Base-by-base conservation (phyloP, 1,140 invertebrate genomes). In the Anoplolepis gracilipes region DNA sequence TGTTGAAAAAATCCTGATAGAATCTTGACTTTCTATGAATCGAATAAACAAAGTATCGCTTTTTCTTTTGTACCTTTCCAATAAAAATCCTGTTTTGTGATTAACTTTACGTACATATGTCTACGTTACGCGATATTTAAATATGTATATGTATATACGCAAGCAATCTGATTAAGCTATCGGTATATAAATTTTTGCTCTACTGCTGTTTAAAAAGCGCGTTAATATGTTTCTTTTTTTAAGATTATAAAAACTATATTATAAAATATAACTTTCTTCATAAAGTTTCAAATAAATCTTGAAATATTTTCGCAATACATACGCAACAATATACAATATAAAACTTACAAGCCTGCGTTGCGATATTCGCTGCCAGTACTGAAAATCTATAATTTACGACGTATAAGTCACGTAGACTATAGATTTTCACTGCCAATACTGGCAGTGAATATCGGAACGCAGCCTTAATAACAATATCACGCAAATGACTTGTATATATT, bases 151-250 rank as follows among this genome's bases (percentile, higher is more conserved):
- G n/a, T n/a, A n/a, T 49, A 85, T 59, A 30, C 46, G 16, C 67
- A 64, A 53, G 30, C 28, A 73, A 61, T 69, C 61, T 76, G 30
- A 77, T 81, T 2, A 88, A 87, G 70, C 57, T 46, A 28, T 22
- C 13, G 30, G 46, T 70, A 61, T 86, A 89, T 55, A 85, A 79
- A 86, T 77, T 75, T 76, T 86, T 19, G 79, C 39, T 65, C 78
- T 90, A 84, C 72, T 72, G 25, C 53, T 87, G 13, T 69, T 55
- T 79, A 10, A 30, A 86, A 87, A 22, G 30, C 46, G 61, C 57
- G 39, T 25, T 10, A 85, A 76, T 42, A 13, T 65, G 42, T 70
- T 78, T 73, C 25, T 76, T 69, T 88, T 55, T 36, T 42, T 79
- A 39, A 70, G 42, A 30, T 65, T 13, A 42, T 67, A 86, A 36